Evolutionary conservation across 1,140 invertebrate genomes (phyloP), one percentile per base, ranked within the genome.

Genomic region (Drosophila sturtevanti): DNA sequence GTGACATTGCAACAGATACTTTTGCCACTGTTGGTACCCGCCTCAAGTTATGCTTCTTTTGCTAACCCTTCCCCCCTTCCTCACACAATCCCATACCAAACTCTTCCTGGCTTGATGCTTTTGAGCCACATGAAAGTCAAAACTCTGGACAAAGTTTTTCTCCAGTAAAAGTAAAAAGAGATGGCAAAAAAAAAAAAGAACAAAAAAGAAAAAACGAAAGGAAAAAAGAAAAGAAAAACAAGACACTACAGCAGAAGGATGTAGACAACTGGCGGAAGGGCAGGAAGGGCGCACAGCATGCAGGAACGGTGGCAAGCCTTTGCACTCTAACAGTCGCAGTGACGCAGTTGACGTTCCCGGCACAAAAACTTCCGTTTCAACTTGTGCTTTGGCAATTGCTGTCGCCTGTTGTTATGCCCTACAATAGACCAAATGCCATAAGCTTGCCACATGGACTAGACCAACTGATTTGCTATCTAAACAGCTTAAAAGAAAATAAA

Each of bases 1-100:
- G 81, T 86, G 81, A 85, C 81, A 85, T 81, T 85, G 81, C 81
- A 84, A 84, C 77, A 84, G 81, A 84, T 84, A 84, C 74, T 77
- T 69, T 31, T 72, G 37, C 62, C 63, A 54, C 77, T 80, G 72
- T 63, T 66, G 68, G 21, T 61, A 24, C 59, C 65, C 82, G 79
- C 74, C 63, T 77, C 73, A 80, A 79, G 72, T 79, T 79, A 62
- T 56, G 77, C 41, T 38, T 59, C 56, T 34, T 38, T 59, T 22
- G 12, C 27, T 21, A 7, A n/a, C 14, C 58, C 54, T 4, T 14
- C 14, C 16, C 11, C 24, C 52, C 14, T 16, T n/a, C n/a, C 3
- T 12, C 14, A n/a, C n/a, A n/a, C n/a, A n/a, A n/a, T n/a, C n/a
- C n/a, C 24, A 54, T 55, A 48, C 48, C 38, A 54, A 56, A 21